Base-by-base conservation (phyloP, 2,888 invertebrate species). In the Stegophylla sp. region DNA sequence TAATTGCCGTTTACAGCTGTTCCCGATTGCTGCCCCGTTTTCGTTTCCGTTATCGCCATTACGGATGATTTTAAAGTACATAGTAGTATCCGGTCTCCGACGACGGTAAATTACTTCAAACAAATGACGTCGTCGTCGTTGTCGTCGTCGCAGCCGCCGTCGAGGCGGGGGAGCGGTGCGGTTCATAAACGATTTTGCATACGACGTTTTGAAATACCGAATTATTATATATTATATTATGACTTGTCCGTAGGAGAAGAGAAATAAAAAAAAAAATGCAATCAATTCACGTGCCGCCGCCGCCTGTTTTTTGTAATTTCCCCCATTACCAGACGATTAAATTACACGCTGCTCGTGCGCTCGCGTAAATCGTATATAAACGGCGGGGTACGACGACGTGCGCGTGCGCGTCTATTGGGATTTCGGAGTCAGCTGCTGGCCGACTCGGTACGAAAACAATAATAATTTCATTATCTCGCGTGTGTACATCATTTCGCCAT, bases 1-100 rank as follows among this genome's bases (percentile, higher is more conserved):
- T 69, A 69, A 69, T 51, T 69, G 13, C 48, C 5, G 48, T 67
- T 26, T 69, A 48, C 10, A 28, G 2, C 12, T n/a, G n/a, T 67
- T 67, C 17, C n/a, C n/a, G 45, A 23, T n/a, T n/a, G n/a, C n/a
- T n/a, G 17, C n/a, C 12, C 13, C n/a, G n/a, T 51, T 51, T 67
- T 69, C n/a, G n/a, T 51, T 45, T 67, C n/a, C 12, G 26, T 48
- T 48, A 28, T 28, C 28, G 17, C 28, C 13, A 69, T 53, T 20
- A 34, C 28, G 34, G 13, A 13, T 26, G 13, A 20, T 26, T 69
- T 20, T 69, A 7, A 23, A 51, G 23, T 20, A n/a, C 51, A 7
- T 13, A 51, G 23, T 20, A n/a, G 1, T 20, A 34, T 69, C 9
- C 7, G 9, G 15, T 48, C 1, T 12, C 28, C 17, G 23, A 9